Conservation (phyloP, 2,113 vertebrate genomes). For the Anguilla japonica region DNA sequence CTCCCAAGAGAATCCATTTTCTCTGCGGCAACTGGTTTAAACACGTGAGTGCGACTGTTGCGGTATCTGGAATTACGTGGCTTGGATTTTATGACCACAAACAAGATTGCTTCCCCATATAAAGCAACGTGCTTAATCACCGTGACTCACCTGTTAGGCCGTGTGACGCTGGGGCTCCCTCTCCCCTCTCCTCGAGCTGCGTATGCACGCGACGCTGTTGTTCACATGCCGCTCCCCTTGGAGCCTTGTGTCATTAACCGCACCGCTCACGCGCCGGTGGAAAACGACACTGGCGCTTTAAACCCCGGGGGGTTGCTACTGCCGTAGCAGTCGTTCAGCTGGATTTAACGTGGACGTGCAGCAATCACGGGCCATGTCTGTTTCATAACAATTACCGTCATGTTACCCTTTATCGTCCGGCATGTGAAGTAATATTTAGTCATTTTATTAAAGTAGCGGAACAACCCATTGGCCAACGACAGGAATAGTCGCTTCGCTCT, state of each 20-base stretch:
- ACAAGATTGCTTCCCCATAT: background rate
- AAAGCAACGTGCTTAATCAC: background rate
- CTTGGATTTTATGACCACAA: background rate
- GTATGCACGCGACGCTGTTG: background rate
- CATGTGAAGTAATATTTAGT: too few relatives aligned
- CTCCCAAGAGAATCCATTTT: background rate
- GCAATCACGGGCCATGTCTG: background rate
- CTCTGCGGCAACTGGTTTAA: background rate
- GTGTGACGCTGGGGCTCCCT: background rate
- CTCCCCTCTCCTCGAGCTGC: background rate
- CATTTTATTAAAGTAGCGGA: too few relatives aligned
- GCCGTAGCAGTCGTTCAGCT: background rate
- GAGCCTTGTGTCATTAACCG: slow-evolving; percentile 12
- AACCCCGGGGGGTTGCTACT: slow-evolving; percentile 1
- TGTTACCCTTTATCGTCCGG: background rate
- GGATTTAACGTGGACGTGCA: background rate
- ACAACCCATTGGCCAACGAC: background rate
- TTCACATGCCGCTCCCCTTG: slow-evolving; percentile 9
- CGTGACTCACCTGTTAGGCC: background rate
- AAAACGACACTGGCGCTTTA: background rate
- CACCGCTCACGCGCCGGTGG: slow-evolving; percentile 1
- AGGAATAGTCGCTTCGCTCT: background rate
- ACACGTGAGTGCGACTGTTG: background rate
- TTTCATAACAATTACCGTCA: slow-evolving; percentile 4
- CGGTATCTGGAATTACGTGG: background rate